Evolutionary conservation across 2,113 vertebrate species (phyloP), one percentile per base, ranked within the genome.

Genomic region (Falco punctatus): DNA sequence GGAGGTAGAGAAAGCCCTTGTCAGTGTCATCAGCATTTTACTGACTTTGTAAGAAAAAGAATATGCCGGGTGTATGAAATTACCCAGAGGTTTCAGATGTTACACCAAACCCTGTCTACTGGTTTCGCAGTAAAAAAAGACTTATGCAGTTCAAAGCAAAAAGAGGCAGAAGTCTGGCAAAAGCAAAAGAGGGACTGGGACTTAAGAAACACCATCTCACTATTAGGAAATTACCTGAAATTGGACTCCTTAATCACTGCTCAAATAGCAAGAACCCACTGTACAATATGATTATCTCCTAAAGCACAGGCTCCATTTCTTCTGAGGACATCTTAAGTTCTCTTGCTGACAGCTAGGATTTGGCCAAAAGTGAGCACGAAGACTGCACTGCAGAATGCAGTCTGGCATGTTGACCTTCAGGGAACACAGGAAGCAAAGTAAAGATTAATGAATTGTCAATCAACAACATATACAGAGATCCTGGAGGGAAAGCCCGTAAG

Each of bases 371-470:
- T 22, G 15, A 91, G 57, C 44, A 71, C 9, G 35, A 88, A 74
- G 38, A 38, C 48, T 81, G 38, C 72, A 59, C 23, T 78, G 61
- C 48, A 86, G 84, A 95, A 92, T 44, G 52, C 49, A 79, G 57
- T 75, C n/a, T 89, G 86, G 48, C 44, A 49, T 61, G 23, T 33
- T 79, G 57, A 69, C 77, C 86, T 89, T 58, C 77, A 89, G 84
- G 91, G 70, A 89, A 79, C 26, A 59, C 1, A 74, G 46, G 48
- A 87, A 96, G 61, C 77, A 89, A 94, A 92, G 52, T 40, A 52
- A 96, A 96, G 94, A 87, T 64, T 71, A 91, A 89, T 15, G 5
- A 92, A 79, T 70, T 92, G 71, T 65, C 93, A 85, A 65, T 59
- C 51, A 74, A 75, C 35, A 89, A 81, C 55, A 94, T 40, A 74